phyloP scores from a whole-genome alignment of 2,888 invertebrate species.

The Euzophera pinguis region DNA sequence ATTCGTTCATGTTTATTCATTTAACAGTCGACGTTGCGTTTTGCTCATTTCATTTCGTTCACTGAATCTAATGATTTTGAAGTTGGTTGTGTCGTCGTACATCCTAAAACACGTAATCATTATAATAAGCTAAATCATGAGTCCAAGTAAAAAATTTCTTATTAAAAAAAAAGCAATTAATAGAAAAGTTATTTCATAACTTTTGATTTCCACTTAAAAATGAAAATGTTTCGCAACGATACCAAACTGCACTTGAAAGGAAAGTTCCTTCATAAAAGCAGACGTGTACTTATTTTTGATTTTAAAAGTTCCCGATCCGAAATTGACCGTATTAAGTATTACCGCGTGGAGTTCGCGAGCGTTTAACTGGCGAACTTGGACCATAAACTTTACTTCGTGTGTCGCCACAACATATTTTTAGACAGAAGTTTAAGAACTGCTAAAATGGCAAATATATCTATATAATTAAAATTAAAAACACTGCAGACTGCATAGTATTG shows the following conservation, averaged over 20 bases:
- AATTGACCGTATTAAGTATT: conserved; percentile 13
- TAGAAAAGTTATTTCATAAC: no score
- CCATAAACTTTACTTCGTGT: conserved; percentile 2
- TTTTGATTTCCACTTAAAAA: neutral
- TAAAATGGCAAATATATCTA: no score
- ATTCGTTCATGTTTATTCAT: neutral
- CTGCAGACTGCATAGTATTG: no score
- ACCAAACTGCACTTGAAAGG: neutral
- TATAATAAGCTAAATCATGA: no score
- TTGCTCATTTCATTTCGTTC: neutral
- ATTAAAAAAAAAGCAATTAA: no score
- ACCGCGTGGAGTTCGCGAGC: neutral
- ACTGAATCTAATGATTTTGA: no score
- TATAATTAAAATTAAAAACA: no score
- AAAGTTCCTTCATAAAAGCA: conserved; percentile 1
- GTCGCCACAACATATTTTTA: neutral
- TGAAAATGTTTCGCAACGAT: conserved; percentile 1
- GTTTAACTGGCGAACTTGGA: conserved; percentile 6
- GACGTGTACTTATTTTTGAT: conserved; percentile 11
- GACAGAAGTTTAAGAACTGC: neutral
- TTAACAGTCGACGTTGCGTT: neutral
- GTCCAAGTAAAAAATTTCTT: no score
- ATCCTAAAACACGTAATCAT: no score
- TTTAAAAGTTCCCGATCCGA: conserved; percentile 8
- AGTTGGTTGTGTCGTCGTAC: no score